Evolutionary conservation across 2,113 vertebrate species (phyloP).

Genomic region (Girardinichthys multiradiatus): DNA sequence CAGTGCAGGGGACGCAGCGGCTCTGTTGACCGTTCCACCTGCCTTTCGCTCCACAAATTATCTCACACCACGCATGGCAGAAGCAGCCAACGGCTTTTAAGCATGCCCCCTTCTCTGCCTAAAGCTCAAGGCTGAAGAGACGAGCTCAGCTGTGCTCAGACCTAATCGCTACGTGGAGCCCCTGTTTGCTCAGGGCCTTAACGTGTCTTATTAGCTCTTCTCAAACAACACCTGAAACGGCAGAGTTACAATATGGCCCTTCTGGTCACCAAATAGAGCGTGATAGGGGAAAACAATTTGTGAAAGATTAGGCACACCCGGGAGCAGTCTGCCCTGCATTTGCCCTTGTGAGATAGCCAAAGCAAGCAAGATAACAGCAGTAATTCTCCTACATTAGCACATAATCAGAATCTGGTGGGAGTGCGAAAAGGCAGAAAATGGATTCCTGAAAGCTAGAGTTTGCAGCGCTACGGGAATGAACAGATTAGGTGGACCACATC

Average conservation of each 20-base stretch:
- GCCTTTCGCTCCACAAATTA: slow-evolving; percentile 47
- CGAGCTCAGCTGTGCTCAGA: slow-evolving; percentile 50
- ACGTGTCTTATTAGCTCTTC: slow-evolving; percentile 76
- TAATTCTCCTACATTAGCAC: slow-evolving; percentile 79
- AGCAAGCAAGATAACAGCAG: slow-evolving; percentile 73
- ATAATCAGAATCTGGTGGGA: slow-evolving; percentile 65
- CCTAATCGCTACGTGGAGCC: slow-evolving; percentile 52
- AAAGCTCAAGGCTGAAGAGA: slow-evolving; percentile 52
- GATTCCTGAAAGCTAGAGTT: slow-evolving; percentile 33
- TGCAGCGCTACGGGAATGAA: slow-evolving; percentile 4
- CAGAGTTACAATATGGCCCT: slow-evolving; percentile 61
- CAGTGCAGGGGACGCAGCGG: slow-evolving; percentile 43
- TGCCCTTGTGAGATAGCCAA: slow-evolving; percentile 72
- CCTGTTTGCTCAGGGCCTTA: slow-evolving; percentile 75
- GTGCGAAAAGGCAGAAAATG: slow-evolving; percentile 39
- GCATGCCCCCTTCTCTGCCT: slow-evolving; percentile 46
- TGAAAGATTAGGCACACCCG: slow-evolving; percentile 80
- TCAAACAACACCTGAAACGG: slow-evolving; percentile 79
- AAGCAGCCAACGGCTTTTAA: slow-evolving; percentile 59
- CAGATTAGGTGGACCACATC: slow-evolving; percentile 22
- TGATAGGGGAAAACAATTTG: slow-evolving; percentile 77
- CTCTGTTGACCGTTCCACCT: slow-evolving; percentile 67
- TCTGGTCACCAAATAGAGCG: slow-evolving; percentile 62
- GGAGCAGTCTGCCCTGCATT: slow-evolving; percentile 77
- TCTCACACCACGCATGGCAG: slow-evolving; percentile 66